Evolutionary conservation across 2,888 invertebrate genomes (phyloP), one percentile per base, ranked within the genome.

Genomic region (Cataglyphis rosenhaueri): DNA sequence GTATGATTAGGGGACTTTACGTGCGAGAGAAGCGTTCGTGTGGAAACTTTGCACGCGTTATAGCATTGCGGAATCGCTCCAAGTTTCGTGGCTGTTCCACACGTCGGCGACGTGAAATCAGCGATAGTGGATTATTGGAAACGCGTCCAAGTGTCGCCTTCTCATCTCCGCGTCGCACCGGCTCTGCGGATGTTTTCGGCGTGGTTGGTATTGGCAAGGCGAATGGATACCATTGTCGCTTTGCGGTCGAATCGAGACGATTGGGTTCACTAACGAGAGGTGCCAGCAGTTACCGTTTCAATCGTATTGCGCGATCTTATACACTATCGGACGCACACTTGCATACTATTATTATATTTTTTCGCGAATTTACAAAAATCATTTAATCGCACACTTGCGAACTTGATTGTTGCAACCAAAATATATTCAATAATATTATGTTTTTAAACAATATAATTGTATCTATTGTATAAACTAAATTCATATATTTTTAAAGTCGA

Each of bases 201-300:
- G 52, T 70, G 29, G 38, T 65, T 74, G 35, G 32, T 73, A 66
- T 55, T 59, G 64, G 79, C 32, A 44, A 61, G 59, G 70, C 55
- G 38, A 78, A 48, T 65, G 82, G 82, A 79, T 79, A 83, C 61
- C 76, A 52, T 52, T 52, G 84, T 82, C 76, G 84, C 74, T 84
- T 86, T 88, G 87, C 41, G 87, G 89, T 87, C 81, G 3, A 38
- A 66, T 83, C 41, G 70, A 79, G 74, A 66, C 59, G 79, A 82
- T 73, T 62, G 62, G 66, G 32, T 75, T 64, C 68, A 61, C 81
- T 82, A 75, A 21, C 57, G 74, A 84, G 70, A 84, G 66, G 62
- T 82, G 89, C 65, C 76, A 87, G 87, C 79, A 84, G 85, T 87
- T 88, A 84, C 57, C 59, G 64, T 65, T 81, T 62, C 15, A 38